A percentile compares a stretch with the other conserved stretches of the same genome.
These are phyloP conservation scores for Oryzias melastigma DNA, from an alignment of 2,113 vertebrate species.

Conservation along the genomic window DNA sequence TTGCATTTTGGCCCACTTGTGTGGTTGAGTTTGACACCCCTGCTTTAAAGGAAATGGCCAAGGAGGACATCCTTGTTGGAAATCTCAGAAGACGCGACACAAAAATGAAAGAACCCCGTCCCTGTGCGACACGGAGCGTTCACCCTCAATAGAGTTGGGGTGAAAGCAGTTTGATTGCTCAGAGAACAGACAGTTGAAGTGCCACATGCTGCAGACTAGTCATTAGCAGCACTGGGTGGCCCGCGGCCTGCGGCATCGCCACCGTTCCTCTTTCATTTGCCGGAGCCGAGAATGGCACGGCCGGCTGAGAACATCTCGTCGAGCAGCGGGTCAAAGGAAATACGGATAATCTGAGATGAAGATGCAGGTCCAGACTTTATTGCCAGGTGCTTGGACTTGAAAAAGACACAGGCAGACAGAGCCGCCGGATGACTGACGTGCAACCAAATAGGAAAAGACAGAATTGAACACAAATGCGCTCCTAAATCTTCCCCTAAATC, in stretches of 20 bases:
- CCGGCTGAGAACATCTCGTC: conserved; percentile 26
- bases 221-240: conserved; percentile 55
- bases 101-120: too few relatives aligned
- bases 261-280: conserved; percentile 56
- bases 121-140: too few relatives aligned
- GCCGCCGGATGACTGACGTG: conserved; percentile 40
- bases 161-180: neutral
- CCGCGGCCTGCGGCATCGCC: conserved; percentile 53
- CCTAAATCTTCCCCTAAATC: conserved; percentile 31
- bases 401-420: conserved; percentile 16
- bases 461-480: conserved; percentile 30
- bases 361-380: conserved; percentile 49
- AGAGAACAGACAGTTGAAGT: conserved; percentile 40
- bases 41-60: too few relatives aligned
- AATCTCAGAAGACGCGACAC: too few relatives aligned
- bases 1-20: too few relatives aligned
- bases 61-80: too few relatives aligned
- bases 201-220: conserved; percentile 31
- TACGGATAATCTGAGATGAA: conserved; percentile 52
- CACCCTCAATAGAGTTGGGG: too few relatives aligned
- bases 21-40: too few relatives aligned
- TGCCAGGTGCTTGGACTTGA: conserved; percentile 51
- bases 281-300: conserved; percentile 46
- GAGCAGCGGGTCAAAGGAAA: conserved; percentile 66
- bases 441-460: conserved; percentile 51